phyloP scores from a whole-genome alignment of 2,797 vertebrate genomes.

The Spheniscus humboldti region DNA sequence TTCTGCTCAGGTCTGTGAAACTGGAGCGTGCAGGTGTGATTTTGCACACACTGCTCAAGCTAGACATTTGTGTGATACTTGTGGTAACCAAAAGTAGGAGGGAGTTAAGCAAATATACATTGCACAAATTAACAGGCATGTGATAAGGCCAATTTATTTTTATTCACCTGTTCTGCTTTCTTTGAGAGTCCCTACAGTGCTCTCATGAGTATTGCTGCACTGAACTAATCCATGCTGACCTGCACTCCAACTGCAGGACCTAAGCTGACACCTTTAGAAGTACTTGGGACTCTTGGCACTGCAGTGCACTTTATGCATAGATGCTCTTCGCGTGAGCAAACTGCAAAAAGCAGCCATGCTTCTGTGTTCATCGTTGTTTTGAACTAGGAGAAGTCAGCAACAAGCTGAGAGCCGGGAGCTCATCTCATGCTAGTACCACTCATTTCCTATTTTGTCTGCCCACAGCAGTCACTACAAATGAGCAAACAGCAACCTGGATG shows the following conservation, averaged over 20 bases:
- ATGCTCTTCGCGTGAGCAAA: neutral
- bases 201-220: neutral
- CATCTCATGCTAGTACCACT: neutral
- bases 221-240: neutral
- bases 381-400: neutral
- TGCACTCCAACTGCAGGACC: neutral
- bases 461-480: neutral
- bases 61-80: neutral
- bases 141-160: neutral
- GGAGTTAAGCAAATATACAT: neutral
- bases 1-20: neutral
- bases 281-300: rapidly evolving
- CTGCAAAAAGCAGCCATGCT: neutral
- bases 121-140: neutral
- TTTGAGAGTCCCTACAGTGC: neutral
- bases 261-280: neutral
- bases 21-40: rapidly evolving
- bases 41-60: neutral
- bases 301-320: neutral
- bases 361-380: neutral
- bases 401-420: neutral
- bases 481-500: neutral
- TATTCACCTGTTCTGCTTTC: neutral
- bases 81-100: neutral
- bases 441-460: neutral